Evolutionary conservation across 2,888 invertebrate genomes (phyloP).

Genomic region (Cacoxenus indagator): DNA sequence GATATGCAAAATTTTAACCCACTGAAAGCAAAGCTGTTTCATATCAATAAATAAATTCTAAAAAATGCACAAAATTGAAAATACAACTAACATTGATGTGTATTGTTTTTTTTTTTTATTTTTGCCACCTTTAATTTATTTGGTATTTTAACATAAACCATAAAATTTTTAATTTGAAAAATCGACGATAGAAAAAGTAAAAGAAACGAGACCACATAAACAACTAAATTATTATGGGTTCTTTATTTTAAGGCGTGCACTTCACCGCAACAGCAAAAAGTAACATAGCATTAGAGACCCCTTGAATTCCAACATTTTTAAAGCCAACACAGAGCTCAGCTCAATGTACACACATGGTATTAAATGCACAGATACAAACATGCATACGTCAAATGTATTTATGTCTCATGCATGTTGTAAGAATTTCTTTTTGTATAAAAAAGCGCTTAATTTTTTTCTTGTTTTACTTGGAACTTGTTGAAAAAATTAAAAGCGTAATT

Average conservation of each 20-base stretch:
- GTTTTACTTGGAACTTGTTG: neutral
- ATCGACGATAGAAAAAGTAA: neutral
- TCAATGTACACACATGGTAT: neutral
- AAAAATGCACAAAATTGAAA: too few relatives aligned
- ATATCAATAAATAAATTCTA: too few relatives aligned
- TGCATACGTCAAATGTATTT: conserved; percentile 4
- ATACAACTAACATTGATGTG: too few relatives aligned
- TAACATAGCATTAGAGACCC: neutral
- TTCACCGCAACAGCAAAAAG: neutral
- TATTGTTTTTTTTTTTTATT: too few relatives aligned
- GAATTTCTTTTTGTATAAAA: neutral
- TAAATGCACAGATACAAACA: neutral
- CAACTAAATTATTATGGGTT: neutral
- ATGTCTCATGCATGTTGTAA: neutral
- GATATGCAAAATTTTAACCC: too few relatives aligned
- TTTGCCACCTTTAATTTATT: neutral
- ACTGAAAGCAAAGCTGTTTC: too few relatives aligned
- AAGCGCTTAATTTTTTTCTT: neutral
- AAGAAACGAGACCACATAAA: neutral
- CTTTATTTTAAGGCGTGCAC: neutral
- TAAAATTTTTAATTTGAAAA: neutral
- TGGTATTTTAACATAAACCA: neutral
- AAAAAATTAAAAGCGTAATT: conserved; percentile 10
- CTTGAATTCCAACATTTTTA: neutral
- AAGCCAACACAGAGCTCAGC: neutral